Evolutionary conservation across 2,113 vertebrate species (phyloP).

Genomic region (Rafetus swinhoei): DNA sequence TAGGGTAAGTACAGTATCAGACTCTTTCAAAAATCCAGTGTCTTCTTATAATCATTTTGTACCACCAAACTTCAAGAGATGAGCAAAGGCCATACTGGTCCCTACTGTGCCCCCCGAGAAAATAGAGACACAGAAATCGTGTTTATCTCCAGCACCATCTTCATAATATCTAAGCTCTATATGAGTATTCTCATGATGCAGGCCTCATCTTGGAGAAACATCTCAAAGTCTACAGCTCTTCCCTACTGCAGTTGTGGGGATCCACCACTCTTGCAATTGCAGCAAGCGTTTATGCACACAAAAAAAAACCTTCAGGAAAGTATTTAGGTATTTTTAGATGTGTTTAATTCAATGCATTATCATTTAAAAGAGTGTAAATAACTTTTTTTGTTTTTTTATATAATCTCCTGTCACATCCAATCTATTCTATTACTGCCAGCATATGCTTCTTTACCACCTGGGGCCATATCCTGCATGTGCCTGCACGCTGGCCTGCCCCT

Average conservation of each 20-base stretch:
- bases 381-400: neutral
- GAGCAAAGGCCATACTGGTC: neutral
- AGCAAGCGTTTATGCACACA: neutral
- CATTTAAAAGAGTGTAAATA: neutral
- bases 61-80: neutral
- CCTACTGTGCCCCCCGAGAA: neutral
- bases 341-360: neutral
- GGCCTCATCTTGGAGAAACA: neutral
- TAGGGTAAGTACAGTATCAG: neutral
- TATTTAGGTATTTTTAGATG: neutral
- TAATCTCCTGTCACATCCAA: neutral
- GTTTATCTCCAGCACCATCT: neutral
- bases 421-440: neutral
- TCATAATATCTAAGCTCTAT: neutral
- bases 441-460: neutral
- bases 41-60: neutral
- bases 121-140: neutral
- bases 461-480: neutral
- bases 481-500: accelerated
- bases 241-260: neutral
- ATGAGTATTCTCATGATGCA: neutral
- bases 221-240: neutral
- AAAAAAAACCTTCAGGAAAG: neutral
- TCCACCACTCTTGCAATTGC: neutral
- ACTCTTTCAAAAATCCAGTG: neutral